Evolutionary conservation across 2,113 vertebrate species (phyloP).

Genomic region (Pimephales promelas): DNA sequence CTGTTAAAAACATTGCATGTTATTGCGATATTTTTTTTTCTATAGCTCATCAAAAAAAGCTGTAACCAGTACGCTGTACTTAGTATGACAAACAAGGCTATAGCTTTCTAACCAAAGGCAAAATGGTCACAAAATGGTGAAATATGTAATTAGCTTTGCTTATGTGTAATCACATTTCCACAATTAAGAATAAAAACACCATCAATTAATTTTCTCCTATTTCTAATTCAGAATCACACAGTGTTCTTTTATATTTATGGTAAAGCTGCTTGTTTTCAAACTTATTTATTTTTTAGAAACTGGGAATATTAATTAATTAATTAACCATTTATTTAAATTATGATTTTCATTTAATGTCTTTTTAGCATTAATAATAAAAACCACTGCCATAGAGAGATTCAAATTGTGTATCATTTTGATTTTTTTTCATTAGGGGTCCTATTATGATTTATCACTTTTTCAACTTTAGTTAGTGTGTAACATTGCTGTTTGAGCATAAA

Average conservation of each 20-base stretch:
- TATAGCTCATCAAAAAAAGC: not conserved
- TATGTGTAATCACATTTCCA: not conserved
- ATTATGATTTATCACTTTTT: too few relatives aligned
- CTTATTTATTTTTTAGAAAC: not conserved
- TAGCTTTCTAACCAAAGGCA: not conserved
- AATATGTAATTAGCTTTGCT: not conserved
- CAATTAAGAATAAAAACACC: not conserved
- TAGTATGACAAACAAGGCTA: not conserved
- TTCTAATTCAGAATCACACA: not conserved
- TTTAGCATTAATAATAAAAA: not conserved
- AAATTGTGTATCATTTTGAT: not conserved
- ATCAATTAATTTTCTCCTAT: not conserved
- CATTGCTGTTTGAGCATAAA: too few relatives aligned
- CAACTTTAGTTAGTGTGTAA: too few relatives aligned
- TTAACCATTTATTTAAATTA: not conserved
- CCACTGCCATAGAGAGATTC: not conserved
- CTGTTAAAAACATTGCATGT: not conserved
- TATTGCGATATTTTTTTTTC: not conserved
- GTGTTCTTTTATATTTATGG: not conserved
- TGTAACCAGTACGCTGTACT: not conserved
- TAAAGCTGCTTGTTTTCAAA: not conserved
- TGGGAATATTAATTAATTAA: not conserved
- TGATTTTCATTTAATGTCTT: not conserved
- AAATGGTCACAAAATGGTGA: not conserved
- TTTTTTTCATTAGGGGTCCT: not conserved